Percentiles rank a stretch among this genome's conserved stretches.
Conservation (phyloP, 64 coral and sea anemone species). For the Pocillopora damicornis region DNA sequence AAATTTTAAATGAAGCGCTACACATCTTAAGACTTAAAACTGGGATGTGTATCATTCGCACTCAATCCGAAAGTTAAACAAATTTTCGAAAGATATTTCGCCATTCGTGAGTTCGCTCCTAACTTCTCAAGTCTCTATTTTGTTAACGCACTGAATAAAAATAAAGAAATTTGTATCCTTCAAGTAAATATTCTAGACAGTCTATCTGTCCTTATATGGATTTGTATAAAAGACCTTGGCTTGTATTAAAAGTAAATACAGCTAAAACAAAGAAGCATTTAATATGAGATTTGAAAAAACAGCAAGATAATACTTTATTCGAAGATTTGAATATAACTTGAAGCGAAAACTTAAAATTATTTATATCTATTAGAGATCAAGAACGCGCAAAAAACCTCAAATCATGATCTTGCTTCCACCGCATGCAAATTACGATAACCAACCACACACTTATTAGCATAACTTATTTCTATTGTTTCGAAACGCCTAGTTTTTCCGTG, state of each 20-base stretch:
- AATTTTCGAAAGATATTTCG: no score
- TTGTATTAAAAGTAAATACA: background rate
- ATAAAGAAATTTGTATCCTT: no score
- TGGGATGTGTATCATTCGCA: no score
- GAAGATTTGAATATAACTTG: background rate
- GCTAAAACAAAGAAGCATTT: background rate
- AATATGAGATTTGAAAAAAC: background rate
- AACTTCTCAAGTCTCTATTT: no score
- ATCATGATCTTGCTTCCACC: background rate
- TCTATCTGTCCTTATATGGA: constrained; percentile 12
- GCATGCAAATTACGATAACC: background rate
- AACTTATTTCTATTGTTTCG: background rate
- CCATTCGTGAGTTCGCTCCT: no score
- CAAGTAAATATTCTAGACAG: background rate
- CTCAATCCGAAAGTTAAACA: no score
- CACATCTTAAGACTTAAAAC: no score
- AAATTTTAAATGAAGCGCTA: no score
- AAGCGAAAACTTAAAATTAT: background rate
- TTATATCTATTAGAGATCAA: background rate
- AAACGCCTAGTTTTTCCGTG: background rate
- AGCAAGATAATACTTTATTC: background rate
- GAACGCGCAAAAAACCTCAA: background rate
- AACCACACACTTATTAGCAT: constrained; percentile 3
- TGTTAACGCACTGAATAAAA: no score
- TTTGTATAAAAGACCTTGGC: background rate